Evolutionary conservation across 1,140 invertebrate genomes (phyloP).

Genomic region (Drosophila punjabiensis): DNA sequence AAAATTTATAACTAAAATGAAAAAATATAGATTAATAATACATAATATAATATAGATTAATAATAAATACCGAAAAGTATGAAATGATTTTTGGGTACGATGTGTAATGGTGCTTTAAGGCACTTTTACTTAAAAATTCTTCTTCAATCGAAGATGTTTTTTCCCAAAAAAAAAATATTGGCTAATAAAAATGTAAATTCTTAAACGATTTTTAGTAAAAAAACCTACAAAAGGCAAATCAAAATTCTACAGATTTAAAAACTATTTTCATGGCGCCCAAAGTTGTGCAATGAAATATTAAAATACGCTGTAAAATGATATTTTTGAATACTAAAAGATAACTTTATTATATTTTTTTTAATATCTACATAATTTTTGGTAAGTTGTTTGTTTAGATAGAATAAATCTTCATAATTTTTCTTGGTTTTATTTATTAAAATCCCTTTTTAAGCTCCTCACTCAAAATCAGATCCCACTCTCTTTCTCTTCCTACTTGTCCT

Average conservation of each 20-base stretch:
- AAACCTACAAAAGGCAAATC: too few species aligned
- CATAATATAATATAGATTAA: not conserved
- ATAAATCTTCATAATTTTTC: rapidly evolving
- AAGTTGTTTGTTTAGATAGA: too few species aligned
- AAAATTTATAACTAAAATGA: not conserved
- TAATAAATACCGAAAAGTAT: not conserved
- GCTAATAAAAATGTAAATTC: too few species aligned
- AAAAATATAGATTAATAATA: not conserved
- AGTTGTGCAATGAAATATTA: not conserved
- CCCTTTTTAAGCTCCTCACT: not conserved
- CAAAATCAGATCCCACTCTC: not conserved
- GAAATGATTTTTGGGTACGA: not conserved
- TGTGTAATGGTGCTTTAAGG: too few species aligned
- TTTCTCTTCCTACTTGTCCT: not conserved
- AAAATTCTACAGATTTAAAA: too few species aligned
- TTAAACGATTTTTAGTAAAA: too few species aligned
- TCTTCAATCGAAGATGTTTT: too few species aligned
- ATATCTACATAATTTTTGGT: rapidly evolving
- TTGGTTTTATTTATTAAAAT: not conserved
- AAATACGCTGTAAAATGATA: not conserved
- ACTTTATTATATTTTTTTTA: not conserved
- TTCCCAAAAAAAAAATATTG: too few species aligned
- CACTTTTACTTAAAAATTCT: too few species aligned
- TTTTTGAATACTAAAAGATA: not conserved
- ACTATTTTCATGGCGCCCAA: not conserved